A percentile compares a stretch with the other conserved stretches of the same genome.
phyloP scores from a whole-genome alignment of 2,113 vertebrate species.

The Dicentrarchus labrax region DNA sequence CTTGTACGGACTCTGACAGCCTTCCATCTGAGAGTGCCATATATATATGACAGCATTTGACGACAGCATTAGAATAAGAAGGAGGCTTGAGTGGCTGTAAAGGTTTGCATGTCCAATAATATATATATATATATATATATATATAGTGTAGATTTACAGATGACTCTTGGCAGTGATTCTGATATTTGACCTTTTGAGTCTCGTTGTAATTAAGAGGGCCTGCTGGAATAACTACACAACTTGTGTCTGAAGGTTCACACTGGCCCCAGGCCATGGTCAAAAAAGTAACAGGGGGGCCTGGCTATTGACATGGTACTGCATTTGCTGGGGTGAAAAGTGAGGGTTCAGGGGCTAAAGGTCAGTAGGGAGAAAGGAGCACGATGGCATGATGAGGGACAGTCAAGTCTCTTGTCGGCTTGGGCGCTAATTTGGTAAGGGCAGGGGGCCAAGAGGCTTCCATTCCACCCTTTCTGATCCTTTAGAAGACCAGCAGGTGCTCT shows the following conservation, averaged over 20 bases:
- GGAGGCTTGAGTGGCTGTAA: constrained; percentile 16
- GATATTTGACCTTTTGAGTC: constrained; percentile 63
- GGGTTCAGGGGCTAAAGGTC: constrained; percentile 56
- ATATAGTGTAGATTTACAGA: constrained; percentile 44
- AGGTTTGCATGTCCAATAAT: constrained; percentile 30
- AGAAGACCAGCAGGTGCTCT: constrained; percentile 58
- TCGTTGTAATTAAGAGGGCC: constrained; percentile 44
- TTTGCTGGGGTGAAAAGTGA: constrained; percentile 48
- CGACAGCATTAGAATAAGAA: neutral
- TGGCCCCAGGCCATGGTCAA: constrained; percentile 34
- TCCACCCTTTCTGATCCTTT: constrained; percentile 27
- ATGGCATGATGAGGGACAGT: constrained; percentile 36
- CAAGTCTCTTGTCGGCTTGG: constrained; percentile 30
- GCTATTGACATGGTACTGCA: constrained; percentile 25
- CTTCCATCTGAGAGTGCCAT: neutral
- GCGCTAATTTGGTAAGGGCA: constrained; percentile 67
- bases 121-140: neutral
- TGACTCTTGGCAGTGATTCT: constrained; percentile 35
- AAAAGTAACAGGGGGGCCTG: constrained; percentile 19
- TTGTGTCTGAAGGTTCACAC: constrained; percentile 32
- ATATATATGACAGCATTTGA: neutral
- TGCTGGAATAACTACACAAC: constrained; percentile 60
- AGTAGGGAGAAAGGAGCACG: constrained; percentile 15
- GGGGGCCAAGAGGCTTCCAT: constrained; percentile 33
- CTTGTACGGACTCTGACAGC: neutral